Evolutionary conservation across 2,113 vertebrate species (phyloP), one percentile per base, ranked within the genome.

Genomic region (Rhea americana): DNA sequence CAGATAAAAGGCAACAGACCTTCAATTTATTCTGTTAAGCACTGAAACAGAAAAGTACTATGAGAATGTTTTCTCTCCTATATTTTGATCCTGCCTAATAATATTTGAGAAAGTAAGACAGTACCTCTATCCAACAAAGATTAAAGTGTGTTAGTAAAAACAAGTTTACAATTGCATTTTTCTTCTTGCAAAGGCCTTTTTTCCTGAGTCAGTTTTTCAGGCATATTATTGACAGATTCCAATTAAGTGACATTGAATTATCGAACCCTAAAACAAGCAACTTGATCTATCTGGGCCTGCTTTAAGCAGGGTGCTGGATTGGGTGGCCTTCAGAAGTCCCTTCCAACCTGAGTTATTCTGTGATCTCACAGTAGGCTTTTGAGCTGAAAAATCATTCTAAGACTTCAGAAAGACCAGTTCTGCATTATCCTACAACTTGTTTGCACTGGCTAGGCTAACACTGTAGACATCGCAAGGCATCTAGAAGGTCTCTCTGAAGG

Each of bases 151-250:
- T 71, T 63, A 72, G 51, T 35, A 77, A 78, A 87, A 82, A 25
- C 8, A 82, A 67, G 5, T 24, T 51, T 86, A 16, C 45, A 77
- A 78, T 22, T 45, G 43, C 25, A 59, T 55, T 68, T 90, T 61
- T 72, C 72, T 72, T 73, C 45, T 76, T 89, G 12, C 32, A 76
- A 39, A 92, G 43, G 45, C 62, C 32, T 85, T 17, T 14, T 82
- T 82, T 85, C 89, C 89, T 63, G 85, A 82, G 53, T 37, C 32
- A 26, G 19, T 48, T 75, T 94, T 76, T 67, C 68, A 82, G 12
- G 28, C 0, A 0, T 35, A 39, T 87, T 58, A 83, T 37, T 62
- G 41, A 48, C 45, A 82, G 39, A 58, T 26, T 87, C 91, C 56
- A 84, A 3, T 74, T 82, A 89, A 70, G 20, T 37, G 28, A 62